Conservation (phyloP, 2,797 vertebrate species). For the Argya squamiceps region DNA sequence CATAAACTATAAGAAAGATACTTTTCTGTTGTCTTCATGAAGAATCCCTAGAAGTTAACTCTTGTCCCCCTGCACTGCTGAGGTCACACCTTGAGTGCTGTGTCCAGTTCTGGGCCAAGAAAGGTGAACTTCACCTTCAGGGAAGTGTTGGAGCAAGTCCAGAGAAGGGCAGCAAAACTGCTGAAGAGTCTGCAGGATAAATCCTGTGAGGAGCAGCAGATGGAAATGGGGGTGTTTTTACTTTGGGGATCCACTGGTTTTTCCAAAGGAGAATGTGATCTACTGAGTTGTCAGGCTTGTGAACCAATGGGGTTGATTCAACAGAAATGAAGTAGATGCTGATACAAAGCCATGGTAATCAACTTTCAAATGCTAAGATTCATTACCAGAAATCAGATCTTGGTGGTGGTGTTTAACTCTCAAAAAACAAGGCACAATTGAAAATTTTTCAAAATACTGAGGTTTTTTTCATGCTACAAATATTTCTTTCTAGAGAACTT, state of each 20-base stretch:
- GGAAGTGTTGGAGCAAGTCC: background rate
- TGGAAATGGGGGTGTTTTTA: background rate
- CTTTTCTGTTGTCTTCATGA: background rate
- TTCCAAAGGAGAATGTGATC: background rate
- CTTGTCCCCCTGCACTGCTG: background rate
- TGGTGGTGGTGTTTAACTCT: background rate
- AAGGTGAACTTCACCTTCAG: background rate
- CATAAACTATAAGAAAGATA: accelerated
- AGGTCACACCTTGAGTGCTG: background rate
- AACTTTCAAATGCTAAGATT: background rate
- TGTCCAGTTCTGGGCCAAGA: background rate
- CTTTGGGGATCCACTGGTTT: background rate
- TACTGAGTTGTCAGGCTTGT: background rate
- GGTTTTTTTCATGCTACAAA: background rate
- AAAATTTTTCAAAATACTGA: background rate
- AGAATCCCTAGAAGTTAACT: background rate
- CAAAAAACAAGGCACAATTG: background rate
- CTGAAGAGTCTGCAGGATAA: background rate
- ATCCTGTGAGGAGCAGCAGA: background rate
- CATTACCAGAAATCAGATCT: background rate
- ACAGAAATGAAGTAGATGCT: background rate
- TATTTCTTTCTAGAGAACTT: background rate
- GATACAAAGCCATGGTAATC: background rate
- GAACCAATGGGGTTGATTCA: background rate
- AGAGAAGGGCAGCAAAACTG: background rate